Base-by-base conservation (phyloP, 2,797 vertebrate genomes). In the Karalla daura region DNA sequence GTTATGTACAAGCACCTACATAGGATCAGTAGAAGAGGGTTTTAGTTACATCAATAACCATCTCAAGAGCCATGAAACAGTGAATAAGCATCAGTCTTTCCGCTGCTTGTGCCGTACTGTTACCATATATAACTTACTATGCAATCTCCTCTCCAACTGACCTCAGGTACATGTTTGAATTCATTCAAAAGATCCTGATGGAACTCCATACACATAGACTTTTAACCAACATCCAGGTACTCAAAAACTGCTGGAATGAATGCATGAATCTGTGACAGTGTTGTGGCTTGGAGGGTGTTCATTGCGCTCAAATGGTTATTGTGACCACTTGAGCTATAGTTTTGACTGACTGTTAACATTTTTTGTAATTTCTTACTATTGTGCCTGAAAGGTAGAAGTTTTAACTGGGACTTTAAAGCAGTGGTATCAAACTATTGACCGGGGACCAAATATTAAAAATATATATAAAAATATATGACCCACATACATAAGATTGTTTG, bases 21-120 rank as follows among this genome's bases (percentile, higher is more conserved):
- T 50, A 50, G 41, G 4, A 17, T 51, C 24, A 11, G 33, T n/a
- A 39, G 30, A 45, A 15, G 49, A 61, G 13, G 66, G 54, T 66
- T 73, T 73, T 47, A 24, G 18, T 44, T 54, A 74, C 17, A 32
- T 74, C 4, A 58, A 63, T 24, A 37, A 39, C 18, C 52, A 74
- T 40, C 50, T 68, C 4, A 68, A 63, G 51, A 55, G 4, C 13
- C 10, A 62, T 43, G 43, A 61, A 24, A 74, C 36, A 2, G 56
- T 62, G 0, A 28, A 58, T n/a, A n/a, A n/a, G n/a, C n/a, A n/a
- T n/a, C n/a, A n/a, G n/a, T n/a, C n/a, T n/a, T n/a, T 15, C 21
- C 23, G 47, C 15, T n/a, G 35, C 45, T 14, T 46, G 9, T 46
- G 30, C 56, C 10, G 5, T 37, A 17, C 30, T 60, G 41, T 60